Percentiles rank a stretch among this genome's conserved stretches.
phyloP scores from a whole-genome alignment of 2,888 invertebrate species.

The Lamellibrachia columna region DNA sequence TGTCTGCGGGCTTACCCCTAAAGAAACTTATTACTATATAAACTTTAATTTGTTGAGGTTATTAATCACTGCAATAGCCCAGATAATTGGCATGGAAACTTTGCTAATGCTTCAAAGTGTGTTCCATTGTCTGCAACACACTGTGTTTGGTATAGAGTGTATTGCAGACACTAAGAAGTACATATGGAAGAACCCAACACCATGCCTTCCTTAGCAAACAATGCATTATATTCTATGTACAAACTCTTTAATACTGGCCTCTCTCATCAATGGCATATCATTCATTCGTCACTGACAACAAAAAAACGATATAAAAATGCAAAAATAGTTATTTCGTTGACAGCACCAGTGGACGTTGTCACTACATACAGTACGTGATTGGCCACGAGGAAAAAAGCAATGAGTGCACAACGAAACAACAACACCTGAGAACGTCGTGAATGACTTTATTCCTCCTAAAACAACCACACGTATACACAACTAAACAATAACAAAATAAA shows the following conservation, averaged over 20 bases:
- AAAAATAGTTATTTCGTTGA: background rate
- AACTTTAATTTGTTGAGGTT: too few relatives aligned
- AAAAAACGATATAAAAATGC: background rate
- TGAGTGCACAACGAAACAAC: background rate
- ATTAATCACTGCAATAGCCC: too few relatives aligned
- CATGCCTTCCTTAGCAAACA: background rate
- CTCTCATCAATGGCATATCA: background rate
- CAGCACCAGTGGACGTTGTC: background rate
- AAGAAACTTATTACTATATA: too few relatives aligned
- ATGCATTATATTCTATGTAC: background rate
- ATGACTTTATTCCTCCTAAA: background rate
- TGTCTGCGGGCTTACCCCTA: too few relatives aligned
- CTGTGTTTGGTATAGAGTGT: too few relatives aligned
- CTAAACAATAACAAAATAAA: conserved; percentile 16
- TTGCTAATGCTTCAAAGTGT: too few relatives aligned
- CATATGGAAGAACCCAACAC: too few relatives aligned
- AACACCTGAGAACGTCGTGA: background rate
- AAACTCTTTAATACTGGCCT: background rate
- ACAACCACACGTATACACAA: background rate
- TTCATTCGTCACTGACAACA: background rate
- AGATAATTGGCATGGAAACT: too few relatives aligned
- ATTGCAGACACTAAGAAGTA: too few relatives aligned
- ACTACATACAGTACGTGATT: background rate
- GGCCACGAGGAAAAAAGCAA: background rate
- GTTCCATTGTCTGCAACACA: too few relatives aligned